A percentile compares a stretch with the other conserved stretches of the same genome.
Evolutionary conservation across 2,797 vertebrate genomes (phyloP).

Genomic region (Tadarida brasiliensis): DNA sequence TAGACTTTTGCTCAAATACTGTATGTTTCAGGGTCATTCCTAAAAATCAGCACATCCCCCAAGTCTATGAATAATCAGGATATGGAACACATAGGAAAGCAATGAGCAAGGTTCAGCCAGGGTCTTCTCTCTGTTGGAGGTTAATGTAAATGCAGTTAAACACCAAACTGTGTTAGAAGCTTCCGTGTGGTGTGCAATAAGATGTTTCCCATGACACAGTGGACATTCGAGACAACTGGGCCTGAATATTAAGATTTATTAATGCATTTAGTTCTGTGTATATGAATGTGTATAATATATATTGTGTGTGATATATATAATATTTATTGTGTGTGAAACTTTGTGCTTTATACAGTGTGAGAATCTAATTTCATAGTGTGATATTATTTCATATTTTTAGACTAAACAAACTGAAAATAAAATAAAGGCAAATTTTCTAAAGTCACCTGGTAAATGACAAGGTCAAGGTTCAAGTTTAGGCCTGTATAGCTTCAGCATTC

Average conservation of each 20-base stretch:
- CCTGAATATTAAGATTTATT: not conserved
- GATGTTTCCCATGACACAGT: not conserved
- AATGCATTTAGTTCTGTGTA: not conserved
- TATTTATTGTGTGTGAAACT: not conserved
- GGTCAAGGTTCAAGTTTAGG: not conserved
- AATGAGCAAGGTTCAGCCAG: not conserved
- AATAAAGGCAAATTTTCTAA: not conserved
- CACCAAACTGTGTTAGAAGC: not conserved
- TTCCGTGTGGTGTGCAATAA: not conserved
- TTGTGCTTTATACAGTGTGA: not conserved
- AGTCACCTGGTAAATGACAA: not conserved
- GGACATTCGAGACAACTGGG: not conserved
- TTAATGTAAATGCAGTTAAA: not conserved
- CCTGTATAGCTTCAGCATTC: not conserved
- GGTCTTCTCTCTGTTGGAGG: not conserved
- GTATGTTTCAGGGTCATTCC: conserved; percentile 24
- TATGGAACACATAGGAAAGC: not conserved
- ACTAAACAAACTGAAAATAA: not conserved
- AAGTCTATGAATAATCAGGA: not conserved
- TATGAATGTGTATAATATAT: not conserved
- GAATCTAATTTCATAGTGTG: not conserved
- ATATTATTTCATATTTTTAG: not conserved
- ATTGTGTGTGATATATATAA: no score
- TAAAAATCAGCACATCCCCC: not conserved
- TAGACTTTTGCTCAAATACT: conserved; percentile 9